Conservation (phyloP, 2,797 vertebrate genomes). For the Spinus olivaceus region DNA sequence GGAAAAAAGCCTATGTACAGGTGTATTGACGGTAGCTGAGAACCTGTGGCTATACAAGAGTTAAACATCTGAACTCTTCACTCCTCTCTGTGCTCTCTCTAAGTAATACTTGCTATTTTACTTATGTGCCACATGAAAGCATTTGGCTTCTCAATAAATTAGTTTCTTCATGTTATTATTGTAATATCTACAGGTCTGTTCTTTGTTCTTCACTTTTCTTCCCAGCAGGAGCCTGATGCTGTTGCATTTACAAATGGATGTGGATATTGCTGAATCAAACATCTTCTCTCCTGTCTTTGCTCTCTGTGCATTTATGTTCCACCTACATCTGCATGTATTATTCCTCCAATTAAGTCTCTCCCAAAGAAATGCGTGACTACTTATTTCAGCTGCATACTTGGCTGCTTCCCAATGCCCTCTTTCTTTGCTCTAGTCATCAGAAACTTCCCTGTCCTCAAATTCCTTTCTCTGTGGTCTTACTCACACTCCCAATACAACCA, state of each 20-base stretch:
- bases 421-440: constrained; percentile 47
- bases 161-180: not conserved
- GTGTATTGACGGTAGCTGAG: not conserved
- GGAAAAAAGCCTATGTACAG: not conserved
- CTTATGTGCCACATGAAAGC: not conserved
- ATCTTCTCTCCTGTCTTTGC: not conserved
- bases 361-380: constrained; percentile 11
- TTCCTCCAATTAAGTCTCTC: constrained; percentile 25
- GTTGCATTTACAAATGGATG: not conserved
- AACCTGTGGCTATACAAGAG: not conserved
- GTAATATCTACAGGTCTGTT: not conserved
- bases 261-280: not conserved
- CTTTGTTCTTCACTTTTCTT: not conserved
- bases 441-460: constrained; percentile 44
- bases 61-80: not conserved
- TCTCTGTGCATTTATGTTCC: not conserved
- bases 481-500: not conserved
- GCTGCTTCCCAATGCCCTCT: constrained; percentile 22
- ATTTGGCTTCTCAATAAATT: not conserved
- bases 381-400: constrained; percentile 36
- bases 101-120: not conserved
- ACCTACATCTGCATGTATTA: constrained; percentile 16
- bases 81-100: not conserved
- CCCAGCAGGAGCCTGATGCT: not conserved
- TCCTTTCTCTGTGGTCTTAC: constrained; percentile 56